Conservation (phyloP, 2,113 vertebrate genomes). For the Nibea albiflora region DNA sequence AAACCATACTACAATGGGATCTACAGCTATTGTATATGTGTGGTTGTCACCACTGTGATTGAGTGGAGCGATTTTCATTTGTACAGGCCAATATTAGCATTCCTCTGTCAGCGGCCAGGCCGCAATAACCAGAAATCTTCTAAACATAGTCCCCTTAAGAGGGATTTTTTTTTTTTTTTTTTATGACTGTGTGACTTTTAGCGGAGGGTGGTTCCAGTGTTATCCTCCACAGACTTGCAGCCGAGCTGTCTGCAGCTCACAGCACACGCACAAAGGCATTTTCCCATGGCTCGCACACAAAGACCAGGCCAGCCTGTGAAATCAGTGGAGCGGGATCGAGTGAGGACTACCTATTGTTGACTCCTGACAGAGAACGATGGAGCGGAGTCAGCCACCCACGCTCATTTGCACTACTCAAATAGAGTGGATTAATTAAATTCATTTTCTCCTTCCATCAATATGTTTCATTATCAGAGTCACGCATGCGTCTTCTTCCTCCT, state of each 20-base stretch:
- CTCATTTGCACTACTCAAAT: slow-evolving; percentile 31
- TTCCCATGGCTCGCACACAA: slow-evolving; percentile 56
- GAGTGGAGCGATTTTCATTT: slow-evolving; percentile 21
- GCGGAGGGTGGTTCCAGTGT: slow-evolving; percentile 42
- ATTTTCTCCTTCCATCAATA: slow-evolving; percentile 31
- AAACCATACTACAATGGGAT: slow-evolving; percentile 15
- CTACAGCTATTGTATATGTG: slow-evolving; percentile 39
- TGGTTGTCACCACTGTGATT: slow-evolving; percentile 22
- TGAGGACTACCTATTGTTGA: slow-evolving; percentile 60
- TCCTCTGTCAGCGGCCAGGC: slow-evolving; percentile 42
- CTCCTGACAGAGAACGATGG: slow-evolving; percentile 55
- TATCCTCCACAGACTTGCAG: slow-evolving; percentile 46
- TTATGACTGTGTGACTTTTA: slow-evolving; percentile 64
- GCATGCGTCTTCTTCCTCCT: slow-evolving; percentile 1
- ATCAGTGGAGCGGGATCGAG: slow-evolving; percentile 54
- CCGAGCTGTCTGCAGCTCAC: slow-evolving; percentile 63
- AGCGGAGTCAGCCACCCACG: slow-evolving; percentile 52
- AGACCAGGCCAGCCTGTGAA: slow-evolving; percentile 46
- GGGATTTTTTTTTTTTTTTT: slow-evolving; percentile 55
- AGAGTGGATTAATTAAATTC: slow-evolving; percentile 41
- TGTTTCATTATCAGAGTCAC: slow-evolving; percentile 21
- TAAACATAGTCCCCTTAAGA: slow-evolving; percentile 40
- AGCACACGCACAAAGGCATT: slow-evolving; percentile 60
- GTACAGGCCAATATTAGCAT: slow-evolving; percentile 44
- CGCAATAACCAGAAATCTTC: slow-evolving; percentile 41